Evolutionary conservation across 2,888 invertebrate genomes (phyloP).

Genomic region (Calameuta filiformis): DNA sequence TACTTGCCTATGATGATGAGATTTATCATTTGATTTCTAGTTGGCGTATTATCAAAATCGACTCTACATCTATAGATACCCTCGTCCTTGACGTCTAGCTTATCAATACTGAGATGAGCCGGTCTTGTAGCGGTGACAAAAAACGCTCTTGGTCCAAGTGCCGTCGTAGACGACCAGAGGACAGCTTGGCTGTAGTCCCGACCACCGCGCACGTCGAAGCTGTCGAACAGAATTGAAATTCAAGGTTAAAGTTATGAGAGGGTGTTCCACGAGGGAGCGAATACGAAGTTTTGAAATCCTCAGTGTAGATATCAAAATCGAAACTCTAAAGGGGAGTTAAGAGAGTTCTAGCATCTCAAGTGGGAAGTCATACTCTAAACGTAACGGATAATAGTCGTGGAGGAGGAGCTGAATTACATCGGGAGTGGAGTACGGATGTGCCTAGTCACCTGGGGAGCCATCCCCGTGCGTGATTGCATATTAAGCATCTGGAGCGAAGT

Average conservation of each 20-base stretch:
- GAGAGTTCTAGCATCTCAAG: not conserved
- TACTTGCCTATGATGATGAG: conserved; percentile 69
- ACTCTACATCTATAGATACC: conserved; percentile 69
- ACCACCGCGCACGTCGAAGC: conserved; percentile 72
- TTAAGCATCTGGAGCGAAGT: conserved; percentile 41
- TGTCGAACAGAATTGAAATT: conserved; percentile 45
- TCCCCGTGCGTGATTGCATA: conserved; percentile 51
- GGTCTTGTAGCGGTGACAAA: conserved; percentile 69
- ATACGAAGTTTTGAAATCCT: not conserved
- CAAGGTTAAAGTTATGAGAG: not conserved
- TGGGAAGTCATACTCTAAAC: not conserved
- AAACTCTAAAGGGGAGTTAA: not conserved
- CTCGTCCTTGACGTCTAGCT: conserved; percentile 65
- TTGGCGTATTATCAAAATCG: conserved; percentile 70
- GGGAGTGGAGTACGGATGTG: conserved; percentile 17
- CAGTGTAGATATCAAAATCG: not conserved
- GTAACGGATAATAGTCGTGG: not conserved
- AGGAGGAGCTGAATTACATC: not conserved
- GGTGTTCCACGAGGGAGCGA: not conserved
- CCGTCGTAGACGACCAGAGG: conserved; percentile 71
- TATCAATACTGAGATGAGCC: conserved; percentile 70
- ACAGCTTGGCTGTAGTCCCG: conserved; percentile 70
- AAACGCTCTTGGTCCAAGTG: conserved; percentile 71
- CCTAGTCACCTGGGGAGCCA: conserved; percentile 41
- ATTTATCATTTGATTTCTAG: conserved; percentile 68